Percentiles rank a stretch among this genome's conserved stretches.
These are phyloP conservation scores for Pogonocichla stellata DNA, from an alignment of 2,113 vertebrate species.

Conservation along the genomic window DNA sequence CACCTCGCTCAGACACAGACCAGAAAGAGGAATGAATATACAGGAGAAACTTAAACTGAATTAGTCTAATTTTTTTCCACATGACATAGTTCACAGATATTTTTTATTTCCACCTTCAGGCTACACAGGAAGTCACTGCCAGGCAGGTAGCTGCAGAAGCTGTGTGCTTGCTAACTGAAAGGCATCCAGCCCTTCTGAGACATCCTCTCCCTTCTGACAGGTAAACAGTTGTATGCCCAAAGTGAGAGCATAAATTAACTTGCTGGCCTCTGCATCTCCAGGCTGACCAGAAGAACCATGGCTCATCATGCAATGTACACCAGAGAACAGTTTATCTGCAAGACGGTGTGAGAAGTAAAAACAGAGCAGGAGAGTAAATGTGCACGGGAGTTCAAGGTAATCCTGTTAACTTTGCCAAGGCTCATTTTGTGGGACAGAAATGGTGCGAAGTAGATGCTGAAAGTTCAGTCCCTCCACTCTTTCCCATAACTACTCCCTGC, in stretches of 20 bases:
- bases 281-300: neutral
- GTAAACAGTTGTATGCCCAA: neutral
- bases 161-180: neutral
- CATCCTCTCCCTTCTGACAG: neutral
- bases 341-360: neutral
- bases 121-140: neutral
- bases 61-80: neutral
- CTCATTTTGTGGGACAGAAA: neutral
- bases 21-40: neutral
- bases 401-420: neutral
- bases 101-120: slow-evolving; percentile 6
- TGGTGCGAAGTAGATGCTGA: neutral
- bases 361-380: neutral
- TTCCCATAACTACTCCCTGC: neutral
- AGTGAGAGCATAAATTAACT: neutral
- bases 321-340: accelerated
- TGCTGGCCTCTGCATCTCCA: neutral
- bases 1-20: neutral
- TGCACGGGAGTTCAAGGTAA: accelerated
- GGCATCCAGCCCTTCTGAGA: neutral
- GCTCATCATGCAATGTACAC: accelerated
- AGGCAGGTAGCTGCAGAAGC: neutral
- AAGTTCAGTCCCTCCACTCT: neutral
- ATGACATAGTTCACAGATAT: neutral
- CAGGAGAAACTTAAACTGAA: neutral